Evolutionary conservation across 1,140 invertebrate species (phyloP).

Genomic region (Gryon sp.): DNA sequence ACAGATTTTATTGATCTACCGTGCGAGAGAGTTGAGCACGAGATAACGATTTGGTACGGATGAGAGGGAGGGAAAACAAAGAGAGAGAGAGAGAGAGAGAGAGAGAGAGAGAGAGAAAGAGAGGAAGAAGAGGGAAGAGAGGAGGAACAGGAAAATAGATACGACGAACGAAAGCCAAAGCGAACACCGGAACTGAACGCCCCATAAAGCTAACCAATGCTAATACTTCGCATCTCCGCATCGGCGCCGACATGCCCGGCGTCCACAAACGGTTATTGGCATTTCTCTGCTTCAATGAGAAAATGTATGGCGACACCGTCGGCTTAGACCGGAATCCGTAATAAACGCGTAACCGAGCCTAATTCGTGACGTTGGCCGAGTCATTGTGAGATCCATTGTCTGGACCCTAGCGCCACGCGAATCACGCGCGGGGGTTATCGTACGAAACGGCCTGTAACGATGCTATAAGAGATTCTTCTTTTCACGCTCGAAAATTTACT

Average conservation of each 20-base stretch:
- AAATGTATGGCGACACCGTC: conserved; percentile 66
- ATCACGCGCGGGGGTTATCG: conserved; percentile 71
- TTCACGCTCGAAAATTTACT: too few relatives aligned
- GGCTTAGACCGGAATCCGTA: conserved; percentile 73
- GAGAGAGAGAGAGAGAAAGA: background rate
- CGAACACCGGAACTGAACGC: conserved; percentile 78
- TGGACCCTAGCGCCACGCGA: conserved; percentile 45
- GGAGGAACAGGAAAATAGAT: conserved; percentile 13
- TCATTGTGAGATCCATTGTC: conserved; percentile 76
- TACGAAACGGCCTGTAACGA: conserved; percentile 77
- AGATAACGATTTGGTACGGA: conserved; percentile 54
- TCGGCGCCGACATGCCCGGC: conserved; percentile 70
- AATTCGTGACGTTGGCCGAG: conserved; percentile 77
- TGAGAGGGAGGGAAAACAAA: conserved; percentile 5
- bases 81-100: background rate
- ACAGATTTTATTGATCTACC: conserved; percentile 78
- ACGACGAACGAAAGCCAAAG: conserved; percentile 54
- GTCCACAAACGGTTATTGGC: conserved; percentile 62
- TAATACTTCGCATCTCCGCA: conserved; percentile 78
- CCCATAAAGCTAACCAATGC: conserved; percentile 81
- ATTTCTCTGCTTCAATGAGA: conserved; percentile 61
- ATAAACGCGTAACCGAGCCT: conserved; percentile 80
- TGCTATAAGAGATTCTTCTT: conserved; percentile 52
- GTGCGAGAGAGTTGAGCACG: conserved; percentile 43
- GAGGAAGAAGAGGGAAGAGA: background rate